Evolutionary conservation across 2,888 invertebrate species (phyloP).

Genomic region (Therioaphis trifolii): DNA sequence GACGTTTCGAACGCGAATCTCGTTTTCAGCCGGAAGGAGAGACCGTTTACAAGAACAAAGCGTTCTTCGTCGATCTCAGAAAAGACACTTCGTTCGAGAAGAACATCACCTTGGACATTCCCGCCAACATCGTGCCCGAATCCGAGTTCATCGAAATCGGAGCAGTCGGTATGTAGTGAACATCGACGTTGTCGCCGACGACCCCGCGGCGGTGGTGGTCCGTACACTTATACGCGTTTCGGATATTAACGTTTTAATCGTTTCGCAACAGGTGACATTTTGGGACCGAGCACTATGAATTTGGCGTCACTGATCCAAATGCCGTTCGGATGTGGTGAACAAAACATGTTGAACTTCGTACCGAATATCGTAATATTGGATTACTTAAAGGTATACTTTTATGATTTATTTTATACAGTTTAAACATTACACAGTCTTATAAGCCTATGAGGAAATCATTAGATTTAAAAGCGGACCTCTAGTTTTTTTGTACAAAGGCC

Average conservation of each 20-base stretch:
- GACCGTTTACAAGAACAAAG: slow-evolving; percentile 79
- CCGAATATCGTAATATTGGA: slow-evolving; percentile 88
- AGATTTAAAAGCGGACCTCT: no score
- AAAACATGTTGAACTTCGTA: slow-evolving; percentile 92
- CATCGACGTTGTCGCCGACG: background rate
- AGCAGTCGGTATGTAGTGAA: slow-evolving; percentile 74
- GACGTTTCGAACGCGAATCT: slow-evolving; percentile 44
- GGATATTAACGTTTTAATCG: background rate
- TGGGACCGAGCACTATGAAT: slow-evolving; percentile 83
- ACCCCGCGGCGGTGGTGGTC: no score
- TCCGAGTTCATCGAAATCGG: slow-evolving; percentile 81
- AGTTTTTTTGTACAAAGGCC: no score
- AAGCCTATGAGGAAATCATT: no score
- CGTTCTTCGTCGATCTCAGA: slow-evolving; percentile 79
- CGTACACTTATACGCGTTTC: no score
- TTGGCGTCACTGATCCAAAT: slow-evolving; percentile 80
- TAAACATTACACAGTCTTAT: no score
- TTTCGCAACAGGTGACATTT: slow-evolving; percentile 74
- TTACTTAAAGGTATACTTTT: slow-evolving; percentile 77
- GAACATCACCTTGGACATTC: slow-evolving; percentile 80
- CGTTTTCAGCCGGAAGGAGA: slow-evolving; percentile 81
- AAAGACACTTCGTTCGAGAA: slow-evolving; percentile 71
- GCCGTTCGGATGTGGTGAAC: slow-evolving; percentile 92
- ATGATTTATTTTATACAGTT: no score
- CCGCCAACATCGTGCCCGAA: slow-evolving; percentile 78